Conservation (phyloP, 2,113 vertebrate species). For the Anolis carolinensis region DNA sequence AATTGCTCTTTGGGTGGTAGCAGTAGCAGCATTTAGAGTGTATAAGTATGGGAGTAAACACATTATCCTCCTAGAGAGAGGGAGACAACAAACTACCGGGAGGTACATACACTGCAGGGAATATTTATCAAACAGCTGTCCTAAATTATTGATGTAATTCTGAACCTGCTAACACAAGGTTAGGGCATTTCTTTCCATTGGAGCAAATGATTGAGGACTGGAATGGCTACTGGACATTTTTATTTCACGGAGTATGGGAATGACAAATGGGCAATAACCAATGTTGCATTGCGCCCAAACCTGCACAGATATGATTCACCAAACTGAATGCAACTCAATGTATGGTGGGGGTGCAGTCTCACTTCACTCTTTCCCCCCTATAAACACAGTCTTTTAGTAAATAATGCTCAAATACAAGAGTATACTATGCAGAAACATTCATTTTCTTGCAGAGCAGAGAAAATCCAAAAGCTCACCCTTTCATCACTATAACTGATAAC, state of each 20-base stretch:
- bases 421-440: too few relatives aligned
- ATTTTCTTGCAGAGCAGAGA: too few relatives aligned
- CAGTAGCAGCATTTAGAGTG: fast-evolving
- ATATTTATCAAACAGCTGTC: background rate
- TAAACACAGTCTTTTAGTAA: too few relatives aligned
- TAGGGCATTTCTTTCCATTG: background rate
- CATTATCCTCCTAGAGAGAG: slow-evolving; percentile 33
- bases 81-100: background rate
- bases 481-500: background rate
- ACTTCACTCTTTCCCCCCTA: background rate
- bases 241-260: background rate
- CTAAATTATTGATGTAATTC: background rate
- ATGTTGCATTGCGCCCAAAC: background rate
- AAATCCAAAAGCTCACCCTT: background rate
- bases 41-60: background rate
- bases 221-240: background rate
- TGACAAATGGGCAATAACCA: background rate
- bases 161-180: background rate
- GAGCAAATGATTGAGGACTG: background rate
- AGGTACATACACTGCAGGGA: slow-evolving; percentile 20
- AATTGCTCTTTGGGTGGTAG: slow-evolving; percentile 32
- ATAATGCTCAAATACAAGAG: too few relatives aligned
- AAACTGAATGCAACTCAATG: too few relatives aligned
- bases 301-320: background rate
- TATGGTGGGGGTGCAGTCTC: too few relatives aligned